Percentiles rank a stretch among this genome's conserved stretches.
These are phyloP conservation scores for Tiphia femorata DNA, from an alignment of 2,888 invertebrate species.

Conservation along the genomic window DNA sequence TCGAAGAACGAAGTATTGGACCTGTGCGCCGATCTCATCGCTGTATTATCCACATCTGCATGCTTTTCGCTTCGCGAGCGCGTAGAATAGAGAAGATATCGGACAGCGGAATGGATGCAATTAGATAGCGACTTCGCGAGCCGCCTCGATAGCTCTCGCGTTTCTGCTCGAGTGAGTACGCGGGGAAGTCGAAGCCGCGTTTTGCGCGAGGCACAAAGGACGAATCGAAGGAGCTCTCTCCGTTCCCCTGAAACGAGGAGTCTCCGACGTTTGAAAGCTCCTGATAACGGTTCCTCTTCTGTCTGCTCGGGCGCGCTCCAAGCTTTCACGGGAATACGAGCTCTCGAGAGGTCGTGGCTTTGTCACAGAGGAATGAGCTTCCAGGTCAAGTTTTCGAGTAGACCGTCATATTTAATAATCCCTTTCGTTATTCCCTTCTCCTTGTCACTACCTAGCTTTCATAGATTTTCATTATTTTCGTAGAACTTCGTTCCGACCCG, in stretches of 20 bases:
- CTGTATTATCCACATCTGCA: no score
- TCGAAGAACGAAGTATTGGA: no score
- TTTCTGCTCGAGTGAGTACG: background rate
- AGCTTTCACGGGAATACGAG: constrained; percentile 1
- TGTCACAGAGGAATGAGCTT: constrained; percentile 13
- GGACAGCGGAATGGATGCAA: constrained; percentile 1
- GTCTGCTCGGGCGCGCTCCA: background rate
- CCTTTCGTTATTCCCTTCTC: no score
- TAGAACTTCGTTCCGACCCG: no score
- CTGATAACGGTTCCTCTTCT: constrained; percentile 8
- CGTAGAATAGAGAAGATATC: no score
- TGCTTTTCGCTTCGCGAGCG: no score
- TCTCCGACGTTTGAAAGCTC: constrained; percentile 18
- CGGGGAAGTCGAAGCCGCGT: background rate
- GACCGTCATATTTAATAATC: no score
- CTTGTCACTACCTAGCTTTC: no score
- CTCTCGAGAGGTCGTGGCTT: constrained; percentile 5
- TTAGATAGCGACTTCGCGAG: background rate
- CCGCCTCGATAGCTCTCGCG: background rate
- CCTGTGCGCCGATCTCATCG: no score
- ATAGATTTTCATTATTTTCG: no score
- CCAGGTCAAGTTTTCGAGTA: no score
- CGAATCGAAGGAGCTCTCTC: constrained; percentile 19
- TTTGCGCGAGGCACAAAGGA: constrained; percentile 7
- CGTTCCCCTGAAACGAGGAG: constrained; percentile 23